Conservation (phyloP, 2,113 vertebrate genomes). For the Caranx melampygus region DNA sequence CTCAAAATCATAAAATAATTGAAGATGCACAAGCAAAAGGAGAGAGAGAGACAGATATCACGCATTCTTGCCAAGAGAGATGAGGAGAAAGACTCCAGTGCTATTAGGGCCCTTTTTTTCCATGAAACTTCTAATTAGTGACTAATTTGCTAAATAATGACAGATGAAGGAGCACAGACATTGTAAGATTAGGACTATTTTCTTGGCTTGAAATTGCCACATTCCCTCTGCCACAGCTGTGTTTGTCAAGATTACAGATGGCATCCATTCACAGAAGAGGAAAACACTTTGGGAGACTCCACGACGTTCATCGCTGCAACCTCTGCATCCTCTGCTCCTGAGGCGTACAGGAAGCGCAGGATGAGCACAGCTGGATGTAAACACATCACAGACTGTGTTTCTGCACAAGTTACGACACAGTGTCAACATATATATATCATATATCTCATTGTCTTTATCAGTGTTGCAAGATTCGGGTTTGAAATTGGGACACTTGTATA, state of each 20-base stretch:
- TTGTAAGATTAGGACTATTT: conserved; percentile 40
- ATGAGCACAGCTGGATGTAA: conserved; percentile 4
- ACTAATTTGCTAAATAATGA: conserved; percentile 69
- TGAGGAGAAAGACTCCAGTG: conserved; percentile 5
- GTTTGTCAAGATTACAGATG: conserved; percentile 49
- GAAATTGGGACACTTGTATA: conserved; percentile 23
- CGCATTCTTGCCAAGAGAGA: conserved; percentile 7
- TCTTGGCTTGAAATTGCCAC: conserved; percentile 38
- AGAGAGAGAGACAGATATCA: conserved; percentile 25
- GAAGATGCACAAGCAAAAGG: conserved; percentile 35
- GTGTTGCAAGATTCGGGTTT: conserved; percentile 22
- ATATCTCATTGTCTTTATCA: conserved; percentile 9
- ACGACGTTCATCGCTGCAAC: background rate
- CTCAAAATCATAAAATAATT: conserved; percentile 46
- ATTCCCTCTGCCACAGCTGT: conserved; percentile 38
- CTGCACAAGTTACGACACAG: background rate
- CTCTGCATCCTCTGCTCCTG: conserved; percentile 19
- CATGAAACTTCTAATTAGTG: conserved; percentile 58
- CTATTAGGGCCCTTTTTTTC: conserved; percentile 16
- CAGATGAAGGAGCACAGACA: conserved; percentile 50
- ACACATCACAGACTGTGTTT: background rate
- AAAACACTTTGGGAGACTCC: conserved; percentile 15
- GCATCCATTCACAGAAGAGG: background rate
- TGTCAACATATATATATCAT: background rate
- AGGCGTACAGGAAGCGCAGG: background rate